These are phyloP conservation scores for Nomada goodeniana DNA, from an alignment of 2,888 invertebrate species.

Conservation along the genomic window DNA sequence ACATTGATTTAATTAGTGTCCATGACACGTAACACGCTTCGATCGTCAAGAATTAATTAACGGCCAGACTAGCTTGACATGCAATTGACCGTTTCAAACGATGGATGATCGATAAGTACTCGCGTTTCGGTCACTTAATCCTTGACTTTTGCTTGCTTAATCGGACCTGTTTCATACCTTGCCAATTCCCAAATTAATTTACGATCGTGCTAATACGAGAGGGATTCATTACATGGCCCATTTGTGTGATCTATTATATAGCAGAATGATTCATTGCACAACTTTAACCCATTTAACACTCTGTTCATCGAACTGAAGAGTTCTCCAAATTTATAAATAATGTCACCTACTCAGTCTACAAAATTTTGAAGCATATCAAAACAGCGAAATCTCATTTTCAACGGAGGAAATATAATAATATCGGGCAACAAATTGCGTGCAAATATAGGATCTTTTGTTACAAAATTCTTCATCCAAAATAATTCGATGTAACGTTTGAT, in stretches of 20 bases:
- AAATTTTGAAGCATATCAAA: neutral
- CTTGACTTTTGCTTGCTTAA: conserved; percentile 6
- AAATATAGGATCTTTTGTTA: too few relatives aligned
- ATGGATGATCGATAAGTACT: conserved; percentile 4
- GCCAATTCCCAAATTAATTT: conserved; percentile 2
- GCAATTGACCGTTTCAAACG: conserved; percentile 2
- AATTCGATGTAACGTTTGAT: conserved; percentile 6
- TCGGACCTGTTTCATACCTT: conserved; percentile 4
- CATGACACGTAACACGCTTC: neutral
- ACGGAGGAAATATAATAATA: too few relatives aligned
- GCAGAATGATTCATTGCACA: neutral
- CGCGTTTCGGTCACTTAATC: conserved; percentile 2
- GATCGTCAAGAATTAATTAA: neutral
- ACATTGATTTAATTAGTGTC: neutral
- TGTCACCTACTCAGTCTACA: neutral
- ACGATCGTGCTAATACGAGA: neutral
- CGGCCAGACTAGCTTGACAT: neutral
- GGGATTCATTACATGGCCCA: neutral
- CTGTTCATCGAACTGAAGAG: neutral
- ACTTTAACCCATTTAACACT: neutral
- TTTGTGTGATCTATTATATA: neutral
- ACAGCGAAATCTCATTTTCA: neutral
- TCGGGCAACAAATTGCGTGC: too few relatives aligned
- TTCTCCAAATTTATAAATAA: neutral
- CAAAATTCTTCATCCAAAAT: too few relatives aligned